Evolutionary conservation across 2,797 vertebrate species (phyloP).

Genomic region (Rhynchotus rufescens): DNA sequence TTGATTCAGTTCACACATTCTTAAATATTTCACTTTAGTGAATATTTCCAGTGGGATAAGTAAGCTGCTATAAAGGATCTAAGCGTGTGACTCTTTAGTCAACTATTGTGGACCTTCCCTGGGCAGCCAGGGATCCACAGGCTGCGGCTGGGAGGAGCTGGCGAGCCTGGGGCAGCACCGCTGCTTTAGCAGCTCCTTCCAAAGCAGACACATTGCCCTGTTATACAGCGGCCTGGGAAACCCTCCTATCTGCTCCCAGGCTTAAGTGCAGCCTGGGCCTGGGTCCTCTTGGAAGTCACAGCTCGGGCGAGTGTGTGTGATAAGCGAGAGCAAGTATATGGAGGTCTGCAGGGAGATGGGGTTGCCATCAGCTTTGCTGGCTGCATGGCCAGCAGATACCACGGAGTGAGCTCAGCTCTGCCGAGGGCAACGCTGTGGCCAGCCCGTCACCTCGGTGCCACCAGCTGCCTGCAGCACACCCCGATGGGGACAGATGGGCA

Average conservation of each 20-base stretch:
- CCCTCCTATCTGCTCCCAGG: background rate
- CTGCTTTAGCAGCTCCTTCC: background rate
- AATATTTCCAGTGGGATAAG: background rate
- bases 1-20: background rate
- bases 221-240: background rate
- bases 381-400: background rate
- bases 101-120: background rate
- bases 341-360: background rate
- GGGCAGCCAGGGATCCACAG: background rate
- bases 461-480: fast-evolving
- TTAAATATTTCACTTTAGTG: background rate
- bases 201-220: background rate
- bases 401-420: background rate
- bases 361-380: background rate
- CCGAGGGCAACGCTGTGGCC: background rate
- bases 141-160: background rate
- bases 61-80: background rate
- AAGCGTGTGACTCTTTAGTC: background rate
- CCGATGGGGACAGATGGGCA: background rate
- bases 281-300: background rate
- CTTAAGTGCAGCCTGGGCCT: background rate
- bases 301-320: background rate
- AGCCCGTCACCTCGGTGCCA: background rate
- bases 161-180: fast-evolving
- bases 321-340: background rate